Evolutionary conservation across 2,888 invertebrate genomes (phyloP).

Genomic region (Prostheceraeus crozeri): DNA sequence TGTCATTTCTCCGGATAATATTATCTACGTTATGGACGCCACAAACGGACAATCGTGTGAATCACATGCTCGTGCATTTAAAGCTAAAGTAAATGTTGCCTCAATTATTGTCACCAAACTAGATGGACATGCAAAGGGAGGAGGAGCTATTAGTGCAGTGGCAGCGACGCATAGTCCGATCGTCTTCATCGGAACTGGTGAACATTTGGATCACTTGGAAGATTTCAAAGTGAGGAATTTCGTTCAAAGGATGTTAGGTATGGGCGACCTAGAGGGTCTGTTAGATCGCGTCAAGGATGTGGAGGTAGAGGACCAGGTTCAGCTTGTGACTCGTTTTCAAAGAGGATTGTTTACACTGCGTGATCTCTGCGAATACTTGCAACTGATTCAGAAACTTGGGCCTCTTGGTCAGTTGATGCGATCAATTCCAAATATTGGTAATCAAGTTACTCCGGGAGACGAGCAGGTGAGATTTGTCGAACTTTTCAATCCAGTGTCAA

Average conservation of each 20-base stretch:
- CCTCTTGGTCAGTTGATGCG: constrained; percentile 99
- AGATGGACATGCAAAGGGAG: constrained; percentile 98
- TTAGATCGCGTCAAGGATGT: constrained; percentile 66
- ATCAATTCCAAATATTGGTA: constrained; percentile 94
- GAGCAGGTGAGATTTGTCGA: constrained; percentile 63
- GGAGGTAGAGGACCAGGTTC: constrained; percentile 88
- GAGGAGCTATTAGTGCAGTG: constrained; percentile 95
- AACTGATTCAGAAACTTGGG: constrained; percentile 99
- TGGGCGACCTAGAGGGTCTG: constrained; percentile 92
- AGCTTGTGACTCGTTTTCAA: constrained; percentile 90
- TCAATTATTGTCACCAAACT: constrained; percentile 98
- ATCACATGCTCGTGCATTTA: constrained; percentile 78
- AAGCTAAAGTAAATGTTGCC: constrained; percentile 96
- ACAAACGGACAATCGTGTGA: constrained; percentile 99
- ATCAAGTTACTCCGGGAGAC: constrained; percentile 92
- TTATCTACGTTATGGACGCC: constrained; percentile 99
- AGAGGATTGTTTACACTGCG: constrained; percentile 94
- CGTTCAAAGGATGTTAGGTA: constrained; percentile 84
- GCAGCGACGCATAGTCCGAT: constrained; percentile 97
- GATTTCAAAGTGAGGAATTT: constrained; percentile 98
- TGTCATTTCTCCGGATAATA: constrained; percentile 75
- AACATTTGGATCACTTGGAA: constrained; percentile 97
- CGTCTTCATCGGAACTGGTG: constrained; percentile 97
- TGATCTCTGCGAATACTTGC: constrained; percentile 99
- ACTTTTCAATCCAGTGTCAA: too few relatives aligned